phyloP scores from a whole-genome alignment of 2,113 vertebrate species.

The Xyrauchen texanus region DNA sequence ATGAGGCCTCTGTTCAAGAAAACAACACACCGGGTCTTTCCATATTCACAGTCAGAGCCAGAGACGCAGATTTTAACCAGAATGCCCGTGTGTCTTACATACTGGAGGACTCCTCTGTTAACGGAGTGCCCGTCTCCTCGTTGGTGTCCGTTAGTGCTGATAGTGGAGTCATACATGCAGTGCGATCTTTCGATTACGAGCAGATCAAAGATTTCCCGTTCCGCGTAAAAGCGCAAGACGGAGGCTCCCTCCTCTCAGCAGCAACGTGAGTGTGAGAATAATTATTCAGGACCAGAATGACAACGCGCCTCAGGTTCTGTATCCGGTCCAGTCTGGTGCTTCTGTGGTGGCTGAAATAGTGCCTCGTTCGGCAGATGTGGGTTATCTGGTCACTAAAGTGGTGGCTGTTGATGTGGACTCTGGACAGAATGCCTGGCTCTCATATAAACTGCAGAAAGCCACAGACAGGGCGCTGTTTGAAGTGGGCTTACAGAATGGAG shows the following conservation, averaged over 20 bases:
- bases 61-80: constrained; percentile 46
- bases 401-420: constrained; percentile 56
- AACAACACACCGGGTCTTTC: constrained; percentile 50
- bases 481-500: constrained; percentile 47
- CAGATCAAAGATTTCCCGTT: too few species aligned
- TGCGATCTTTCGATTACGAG: constrained; percentile 48
- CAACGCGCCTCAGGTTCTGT: constrained; percentile 48
- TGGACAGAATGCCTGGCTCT: constrained; percentile 52
- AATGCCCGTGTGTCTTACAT: constrained; percentile 47
- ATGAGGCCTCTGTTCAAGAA: constrained; percentile 39
- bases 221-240: constrained; percentile 66
- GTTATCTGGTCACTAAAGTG: constrained; percentile 52
- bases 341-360: constrained; percentile 45
- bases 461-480: constrained; percentile 50
- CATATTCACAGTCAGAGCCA: constrained; percentile 48
- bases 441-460: constrained; percentile 50
- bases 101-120: constrained; percentile 27
- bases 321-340: constrained; percentile 39
- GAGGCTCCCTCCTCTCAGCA: constrained; percentile 45
- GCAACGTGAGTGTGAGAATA: constrained; percentile 67
- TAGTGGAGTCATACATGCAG: constrained; percentile 46
- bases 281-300: constrained; percentile 72
- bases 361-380: constrained; percentile 46
- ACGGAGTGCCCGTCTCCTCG: constrained; percentile 39
- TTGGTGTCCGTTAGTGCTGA: constrained; percentile 51